A percentile compares a stretch with the other conserved stretches of the same genome.
Evolutionary conservation across 2,797 vertebrate species (phyloP).

Genomic region (Sebastes kiyomatsui): DNA sequence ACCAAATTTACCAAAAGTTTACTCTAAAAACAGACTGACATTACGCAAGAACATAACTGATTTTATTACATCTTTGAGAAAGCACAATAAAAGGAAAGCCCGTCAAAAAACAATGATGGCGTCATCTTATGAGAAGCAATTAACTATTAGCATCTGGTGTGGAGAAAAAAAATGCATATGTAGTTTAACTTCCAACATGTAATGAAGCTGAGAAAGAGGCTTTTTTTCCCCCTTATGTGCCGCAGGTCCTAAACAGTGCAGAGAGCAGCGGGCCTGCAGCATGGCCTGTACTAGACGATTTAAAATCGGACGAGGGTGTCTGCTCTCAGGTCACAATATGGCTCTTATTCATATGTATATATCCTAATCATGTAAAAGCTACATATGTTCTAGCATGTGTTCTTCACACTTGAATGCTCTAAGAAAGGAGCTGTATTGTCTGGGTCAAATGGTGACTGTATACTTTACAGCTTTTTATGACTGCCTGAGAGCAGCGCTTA

Average conservation of each 20-base stretch:
- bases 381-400: neutral
- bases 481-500: constrained; percentile 41
- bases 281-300: neutral
- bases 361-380: neutral
- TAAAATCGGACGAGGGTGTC: neutral
- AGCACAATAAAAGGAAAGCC: neutral
- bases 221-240: neutral
- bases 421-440: neutral
- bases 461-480: constrained; percentile 35
- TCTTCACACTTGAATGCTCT: neutral
- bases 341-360: neutral
- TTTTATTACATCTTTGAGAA: neutral
- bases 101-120: neutral
- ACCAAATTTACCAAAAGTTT: neutral
- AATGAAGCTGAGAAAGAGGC: neutral
- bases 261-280: neutral
- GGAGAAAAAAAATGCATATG: neutral
- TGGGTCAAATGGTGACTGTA: constrained; percentile 3
- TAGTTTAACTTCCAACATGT: neutral
- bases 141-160: neutral
- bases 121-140: neutral
- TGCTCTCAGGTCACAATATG: neutral
- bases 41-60: neutral
- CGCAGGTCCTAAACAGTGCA: neutral
- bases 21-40: neutral